Evolutionary conservation across 2,797 vertebrate species (phyloP), one percentile per base, ranked within the genome.

Genomic region (Hypotaenidia philippensis): DNA sequence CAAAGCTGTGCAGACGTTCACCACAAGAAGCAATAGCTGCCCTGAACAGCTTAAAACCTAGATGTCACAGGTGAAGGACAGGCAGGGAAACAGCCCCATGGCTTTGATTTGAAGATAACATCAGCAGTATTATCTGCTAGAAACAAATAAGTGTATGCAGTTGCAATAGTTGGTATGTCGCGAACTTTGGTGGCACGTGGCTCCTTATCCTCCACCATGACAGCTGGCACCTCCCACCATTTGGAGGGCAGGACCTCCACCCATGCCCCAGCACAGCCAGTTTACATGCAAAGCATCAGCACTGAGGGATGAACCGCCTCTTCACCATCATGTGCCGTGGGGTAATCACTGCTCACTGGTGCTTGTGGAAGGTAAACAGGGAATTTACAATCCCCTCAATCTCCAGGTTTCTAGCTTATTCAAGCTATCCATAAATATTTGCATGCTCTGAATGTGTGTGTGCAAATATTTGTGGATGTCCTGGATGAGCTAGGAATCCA

Each of bases 41-140:
- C 77, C 83, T 38, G 47, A 82, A 4, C 47, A 40, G 36, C 65
- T 63, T 3, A 4, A 70, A 66, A 1, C 26, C 55, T n/a, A 61
- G 20, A 7, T 10, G 36, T 0, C 1, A 2, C 2, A 13, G 61
- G 26, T 27, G 16, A 44, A 25, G 63, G 41, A n/a, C 72, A 45
- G 59, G 5, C 64, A 31, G 41, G 38, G 59, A 32, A 75, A 69
- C 34, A 44, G 41, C 65, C 47, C 76, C 11, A 2, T 0, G 0
- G 17, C 4, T 47, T 32, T 36, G 41, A 9, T 36, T 13, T 72
- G 40, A 27, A 59, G 74, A 40, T 27, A 8, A 0, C 45, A 0
- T 16, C 11, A 20, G 26, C 27, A 57, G 8, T 2, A 10, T 32
- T 53, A 3, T 4, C 23, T 64, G 53, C 45, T 68, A 64, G 60